Conservation (phyloP, 2,797 vertebrate species). For the Nyctalus aviator region DNA sequence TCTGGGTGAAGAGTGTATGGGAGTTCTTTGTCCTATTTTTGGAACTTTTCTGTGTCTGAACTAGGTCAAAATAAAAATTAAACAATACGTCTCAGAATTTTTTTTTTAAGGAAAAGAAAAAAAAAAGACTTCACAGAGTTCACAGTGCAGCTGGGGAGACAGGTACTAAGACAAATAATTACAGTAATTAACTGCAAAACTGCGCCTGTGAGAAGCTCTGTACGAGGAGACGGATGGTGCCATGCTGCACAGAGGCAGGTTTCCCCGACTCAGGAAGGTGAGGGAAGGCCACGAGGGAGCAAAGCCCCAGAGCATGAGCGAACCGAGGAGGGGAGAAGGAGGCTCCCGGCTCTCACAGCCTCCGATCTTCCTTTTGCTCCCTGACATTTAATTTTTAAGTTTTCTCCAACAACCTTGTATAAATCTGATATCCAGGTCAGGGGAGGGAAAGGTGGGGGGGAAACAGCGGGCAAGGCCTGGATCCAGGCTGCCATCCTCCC, state of each 20-base stretch:
- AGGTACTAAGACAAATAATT: constrained; percentile 57
- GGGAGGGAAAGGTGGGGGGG: not conserved
- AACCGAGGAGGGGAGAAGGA: rapidly evolving
- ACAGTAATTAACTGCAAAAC: not conserved
- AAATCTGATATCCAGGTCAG: not conserved
- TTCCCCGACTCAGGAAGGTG: not conserved
- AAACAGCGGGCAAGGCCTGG: too few relatives aligned
- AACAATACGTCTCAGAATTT: not conserved
- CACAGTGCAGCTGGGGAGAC: not conserved
- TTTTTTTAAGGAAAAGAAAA: not conserved
- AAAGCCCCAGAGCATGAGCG: not conserved
- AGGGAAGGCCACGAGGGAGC: rapidly evolving
- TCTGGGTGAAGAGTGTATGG: not conserved
- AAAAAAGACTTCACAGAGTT: not conserved
- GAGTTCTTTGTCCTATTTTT: constrained; percentile 55
- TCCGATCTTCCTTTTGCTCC: not conserved
- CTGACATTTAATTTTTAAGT: not conserved
- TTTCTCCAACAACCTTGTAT: not conserved
- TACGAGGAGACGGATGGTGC: not conserved
- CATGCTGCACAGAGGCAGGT: not conserved
- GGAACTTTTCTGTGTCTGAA: constrained; percentile 46
- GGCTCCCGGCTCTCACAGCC: not conserved
- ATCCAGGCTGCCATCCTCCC: not conserved
- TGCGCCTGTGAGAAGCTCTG: not conserved
- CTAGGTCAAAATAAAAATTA: constrained; percentile 61